Conservation (phyloP, 1,140 invertebrate species). For the Drosophila takahashii region DNA sequence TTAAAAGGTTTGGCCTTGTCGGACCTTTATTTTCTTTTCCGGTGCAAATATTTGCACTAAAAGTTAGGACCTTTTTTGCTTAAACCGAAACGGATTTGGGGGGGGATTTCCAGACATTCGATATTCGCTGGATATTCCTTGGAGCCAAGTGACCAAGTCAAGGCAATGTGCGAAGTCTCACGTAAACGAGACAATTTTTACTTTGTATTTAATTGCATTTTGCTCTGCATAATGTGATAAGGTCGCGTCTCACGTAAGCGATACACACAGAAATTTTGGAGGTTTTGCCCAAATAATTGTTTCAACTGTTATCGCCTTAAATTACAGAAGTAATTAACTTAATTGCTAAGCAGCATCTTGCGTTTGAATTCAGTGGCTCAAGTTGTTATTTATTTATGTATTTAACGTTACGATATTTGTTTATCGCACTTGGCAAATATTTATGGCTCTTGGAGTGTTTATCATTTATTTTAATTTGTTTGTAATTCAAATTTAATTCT, state of each 20-base stretch:
- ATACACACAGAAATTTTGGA: neutral
- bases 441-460: no score
- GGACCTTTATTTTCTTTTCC: constrained; percentile 25
- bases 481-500: neutral
- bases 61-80: constrained; percentile 21
- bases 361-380: neutral
- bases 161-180: constrained; percentile 56
- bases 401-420: neutral
- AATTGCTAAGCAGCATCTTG: constrained; percentile 5
- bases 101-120: constrained; percentile 8
- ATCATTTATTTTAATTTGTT: neutral
- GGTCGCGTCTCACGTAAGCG: constrained; percentile 14
- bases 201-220: constrained; percentile 14
- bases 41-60: constrained; percentile 57
- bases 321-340: constrained; percentile 12
- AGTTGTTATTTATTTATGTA: neutral
- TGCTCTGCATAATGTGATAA: constrained; percentile 7
- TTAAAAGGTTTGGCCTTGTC: constrained; percentile 74
- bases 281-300: constrained; percentile 7
- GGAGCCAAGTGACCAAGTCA: constrained; percentile 3
- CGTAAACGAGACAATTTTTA: constrained; percentile 46
- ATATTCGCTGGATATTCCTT: neutral
- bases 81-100: constrained; percentile 4
- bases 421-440: neutral
- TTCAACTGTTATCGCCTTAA: constrained; percentile 7